phyloP scores from a whole-genome alignment of 1,140 invertebrate species.

The Sinonovacula constricta region DNA sequence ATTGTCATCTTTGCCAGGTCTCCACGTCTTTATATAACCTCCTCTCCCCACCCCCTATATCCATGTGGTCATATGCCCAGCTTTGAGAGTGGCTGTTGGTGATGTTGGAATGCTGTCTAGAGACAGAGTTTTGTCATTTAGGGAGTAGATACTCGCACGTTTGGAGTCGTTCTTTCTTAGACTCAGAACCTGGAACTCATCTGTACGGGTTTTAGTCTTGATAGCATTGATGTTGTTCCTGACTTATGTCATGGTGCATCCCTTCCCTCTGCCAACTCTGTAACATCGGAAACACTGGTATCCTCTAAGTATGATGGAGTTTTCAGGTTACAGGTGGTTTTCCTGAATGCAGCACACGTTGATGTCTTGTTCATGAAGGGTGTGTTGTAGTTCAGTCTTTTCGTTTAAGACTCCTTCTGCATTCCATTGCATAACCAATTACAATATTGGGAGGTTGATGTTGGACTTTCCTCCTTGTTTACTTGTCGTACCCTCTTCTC shows the following conservation, averaged over 20 bases:
- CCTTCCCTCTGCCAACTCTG: conserved; percentile 24
- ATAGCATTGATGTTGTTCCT: conserved; percentile 5
- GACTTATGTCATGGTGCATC: conserved; percentile 29
- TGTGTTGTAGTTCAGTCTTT: conserved; percentile 31
- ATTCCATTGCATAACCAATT: conserved; percentile 41
- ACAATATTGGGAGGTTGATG: background rate
- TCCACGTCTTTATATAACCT: conserved; percentile 28
- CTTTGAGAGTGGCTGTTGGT: conserved; percentile 59
- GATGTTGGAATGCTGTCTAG: conserved; percentile 15
- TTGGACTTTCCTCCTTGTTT: too few relatives aligned
- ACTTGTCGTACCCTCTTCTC: background rate
- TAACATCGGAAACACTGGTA: conserved; percentile 39
- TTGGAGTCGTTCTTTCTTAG: background rate
- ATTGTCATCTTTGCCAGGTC: conserved; percentile 44
- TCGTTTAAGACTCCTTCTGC: conserved; percentile 46
- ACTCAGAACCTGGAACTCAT: background rate
- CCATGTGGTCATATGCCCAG: conserved; percentile 54
- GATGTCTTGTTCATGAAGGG: conserved; percentile 41
- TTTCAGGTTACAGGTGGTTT: conserved; percentile 35
- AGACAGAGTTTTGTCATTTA: too few relatives aligned
- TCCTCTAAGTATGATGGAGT: conserved; percentile 39
- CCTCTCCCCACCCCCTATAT: conserved; percentile 40
- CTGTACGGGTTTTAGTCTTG: background rate
- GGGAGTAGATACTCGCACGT: too few relatives aligned
- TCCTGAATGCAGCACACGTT: conserved; percentile 48